These are phyloP conservation scores for Pocillopora damicornis DNA, from an alignment of 64 coral and sea anemone genomes.

Conservation along the genomic window DNA sequence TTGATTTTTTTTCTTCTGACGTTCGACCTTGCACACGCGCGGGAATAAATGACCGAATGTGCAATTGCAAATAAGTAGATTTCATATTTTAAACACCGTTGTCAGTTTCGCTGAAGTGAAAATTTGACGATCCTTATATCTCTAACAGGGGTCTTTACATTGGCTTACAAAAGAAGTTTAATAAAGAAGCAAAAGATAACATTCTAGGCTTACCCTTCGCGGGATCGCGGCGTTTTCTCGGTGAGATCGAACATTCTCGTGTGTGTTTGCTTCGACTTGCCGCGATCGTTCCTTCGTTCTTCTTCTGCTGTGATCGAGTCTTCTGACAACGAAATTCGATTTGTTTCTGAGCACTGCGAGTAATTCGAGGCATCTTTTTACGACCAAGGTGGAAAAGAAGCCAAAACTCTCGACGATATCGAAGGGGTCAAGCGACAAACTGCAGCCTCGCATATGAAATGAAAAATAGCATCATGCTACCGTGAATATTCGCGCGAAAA, in stretches of 20 bases:
- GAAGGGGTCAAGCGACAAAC: not conserved
- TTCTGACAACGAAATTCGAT: conserved; percentile 62
- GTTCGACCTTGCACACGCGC: not conserved
- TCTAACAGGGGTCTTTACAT: not conserved
- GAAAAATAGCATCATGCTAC: conserved; percentile 4
- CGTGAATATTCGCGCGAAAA: conserved; percentile 66
- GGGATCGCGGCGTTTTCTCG: conserved; percentile 50
- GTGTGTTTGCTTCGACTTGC: not conserved
- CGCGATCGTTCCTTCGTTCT: conserved; percentile 6
- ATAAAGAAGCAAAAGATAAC: conserved; percentile 3
- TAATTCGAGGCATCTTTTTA: conserved; percentile 50
- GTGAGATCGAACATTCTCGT: conserved; percentile 3
- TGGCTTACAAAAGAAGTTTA: not conserved
- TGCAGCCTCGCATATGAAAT: conserved; percentile 16
- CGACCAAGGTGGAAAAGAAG: not conserved
- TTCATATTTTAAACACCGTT: not conserved
- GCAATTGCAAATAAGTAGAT: not conserved
- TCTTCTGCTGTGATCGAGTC: conserved; percentile 49
- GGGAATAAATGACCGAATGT: not conserved
- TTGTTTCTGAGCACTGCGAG: conserved; percentile 46
- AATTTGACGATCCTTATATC: not conserved
- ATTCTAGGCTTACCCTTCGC: conserved; percentile 22
- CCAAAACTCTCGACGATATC: not conserved
- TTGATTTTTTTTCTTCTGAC: too few relatives aligned
- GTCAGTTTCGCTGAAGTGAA: conserved; percentile 9